Conservation (phyloP, 2,113 vertebrate genomes). For the Holacanthus passer region DNA sequence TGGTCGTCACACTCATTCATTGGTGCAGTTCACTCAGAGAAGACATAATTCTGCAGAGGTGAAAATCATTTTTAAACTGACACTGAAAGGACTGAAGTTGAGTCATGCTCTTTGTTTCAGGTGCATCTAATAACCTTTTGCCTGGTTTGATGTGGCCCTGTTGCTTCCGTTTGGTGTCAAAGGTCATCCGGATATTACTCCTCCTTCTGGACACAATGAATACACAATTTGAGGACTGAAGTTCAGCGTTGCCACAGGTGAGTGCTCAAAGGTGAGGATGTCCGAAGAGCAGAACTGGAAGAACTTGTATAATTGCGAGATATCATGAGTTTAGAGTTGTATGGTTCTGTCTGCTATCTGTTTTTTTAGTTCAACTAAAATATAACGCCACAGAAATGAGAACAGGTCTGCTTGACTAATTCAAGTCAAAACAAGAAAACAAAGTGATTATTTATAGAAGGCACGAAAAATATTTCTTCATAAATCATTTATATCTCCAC, state of each 20-base stretch:
- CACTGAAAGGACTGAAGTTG: conserved; percentile 22
- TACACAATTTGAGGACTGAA: not conserved
- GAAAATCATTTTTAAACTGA: not conserved
- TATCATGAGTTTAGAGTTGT: not conserved
- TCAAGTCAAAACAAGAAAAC: not conserved
- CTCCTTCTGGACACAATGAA: not conserved
- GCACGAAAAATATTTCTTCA: not conserved
- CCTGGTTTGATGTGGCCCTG: not conserved
- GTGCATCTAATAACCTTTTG: conserved; percentile 16
- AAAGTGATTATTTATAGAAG: not conserved
- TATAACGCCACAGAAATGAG: not conserved
- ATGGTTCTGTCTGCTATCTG: not conserved
- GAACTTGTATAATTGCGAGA: not conserved
- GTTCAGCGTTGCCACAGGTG: not conserved
- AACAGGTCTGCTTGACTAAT: not conserved
- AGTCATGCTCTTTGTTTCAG: conserved; percentile 47
- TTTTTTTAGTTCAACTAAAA: not conserved
- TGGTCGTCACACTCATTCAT: conserved; percentile 45
- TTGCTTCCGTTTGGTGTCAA: conserved; percentile 3
- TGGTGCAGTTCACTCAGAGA: conserved; percentile 25
- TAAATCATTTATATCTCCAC: not conserved
- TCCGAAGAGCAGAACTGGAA: not conserved
- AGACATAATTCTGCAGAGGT: conserved; percentile 9
- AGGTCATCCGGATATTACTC: conserved; percentile 11
- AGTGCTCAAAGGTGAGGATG: not conserved